Conservation (phyloP, 2,888 invertebrate species). For the Apomyelois bistriatella region DNA sequence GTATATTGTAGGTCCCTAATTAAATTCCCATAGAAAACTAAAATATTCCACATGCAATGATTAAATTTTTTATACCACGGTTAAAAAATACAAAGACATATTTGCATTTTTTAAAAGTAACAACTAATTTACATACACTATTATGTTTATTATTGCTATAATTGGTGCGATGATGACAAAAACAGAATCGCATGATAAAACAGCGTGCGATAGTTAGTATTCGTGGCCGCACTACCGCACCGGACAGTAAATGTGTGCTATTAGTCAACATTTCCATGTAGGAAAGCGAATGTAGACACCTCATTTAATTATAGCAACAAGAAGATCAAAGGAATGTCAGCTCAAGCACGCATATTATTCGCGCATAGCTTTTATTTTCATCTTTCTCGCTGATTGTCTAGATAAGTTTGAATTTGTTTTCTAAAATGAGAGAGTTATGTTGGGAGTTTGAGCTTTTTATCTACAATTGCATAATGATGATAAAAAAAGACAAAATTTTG, state of each 20-base stretch:
- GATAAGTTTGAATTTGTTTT: not conserved
- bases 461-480: too few species aligned
- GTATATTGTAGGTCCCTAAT: too few species aligned
- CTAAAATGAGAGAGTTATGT: too few species aligned
- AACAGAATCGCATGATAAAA: not conserved
- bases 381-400: not conserved
- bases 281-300: constrained; percentile 7
- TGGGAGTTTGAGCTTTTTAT: too few species aligned
- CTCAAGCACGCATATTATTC: not conserved
- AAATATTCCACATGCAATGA: too few species aligned
- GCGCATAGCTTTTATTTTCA: constrained; percentile 5
- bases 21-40: too few species aligned
- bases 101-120: not conserved
- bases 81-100: too few species aligned
- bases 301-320: constrained; percentile 6
- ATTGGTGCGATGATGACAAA: not conserved
- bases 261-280: constrained; percentile 7
- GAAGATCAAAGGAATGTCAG: not conserved
- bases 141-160: not conserved
- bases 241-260: constrained; percentile 3
- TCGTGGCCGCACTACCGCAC: not conserved
- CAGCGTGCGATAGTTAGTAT: not conserved
- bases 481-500: too few species aligned
- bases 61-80: too few species aligned
- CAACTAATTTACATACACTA: not conserved